Evolutionary conservation across 1,140 invertebrate species (phyloP).

Genomic region (Lordiphosa stackelbergi): DNA sequence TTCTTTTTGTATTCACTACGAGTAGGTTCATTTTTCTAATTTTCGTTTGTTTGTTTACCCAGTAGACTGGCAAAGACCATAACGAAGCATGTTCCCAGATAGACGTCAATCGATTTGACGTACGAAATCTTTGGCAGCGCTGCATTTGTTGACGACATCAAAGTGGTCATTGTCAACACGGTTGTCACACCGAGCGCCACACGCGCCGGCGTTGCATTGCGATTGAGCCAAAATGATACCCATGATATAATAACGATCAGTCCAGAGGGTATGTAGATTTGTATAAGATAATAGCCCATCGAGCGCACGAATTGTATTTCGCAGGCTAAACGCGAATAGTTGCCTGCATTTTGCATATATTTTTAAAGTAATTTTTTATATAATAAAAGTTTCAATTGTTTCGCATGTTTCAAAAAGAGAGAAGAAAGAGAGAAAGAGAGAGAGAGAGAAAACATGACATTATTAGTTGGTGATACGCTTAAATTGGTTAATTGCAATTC

Average conservation of each 20-base stretch:
- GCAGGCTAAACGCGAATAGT: constrained; percentile 97
- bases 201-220: constrained; percentile 96
- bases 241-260: constrained; percentile 99
- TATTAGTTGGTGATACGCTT: constrained; percentile 51
- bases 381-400: constrained; percentile 12
- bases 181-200: constrained; percentile 97
- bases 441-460: constrained; percentile 28
- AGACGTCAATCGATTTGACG: constrained; percentile 99
- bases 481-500: constrained; percentile 6
- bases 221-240: constrained; percentile 96
- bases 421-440: constrained; percentile 36
- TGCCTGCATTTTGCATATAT: constrained; percentile 82
- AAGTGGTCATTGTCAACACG: constrained; percentile 98
- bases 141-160: constrained; percentile 98
- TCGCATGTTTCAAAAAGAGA: constrained; percentile 4
- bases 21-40: constrained; percentile 34
- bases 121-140: constrained; percentile 98
- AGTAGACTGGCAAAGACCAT: constrained; percentile 97
- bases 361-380: constrained; percentile 2
- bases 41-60: constrained; percentile 82
- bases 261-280: constrained; percentile 99
- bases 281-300: constrained; percentile 99
- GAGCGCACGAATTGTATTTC: constrained; percentile 98
- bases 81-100: constrained; percentile 98
- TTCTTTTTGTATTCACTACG: constrained; percentile 21